A percentile compares a stretch with the other conserved stretches of the same genome.
These are phyloP conservation scores for Pseudorectes ferrugineus DNA, from an alignment of 2,113 vertebrate genomes.

Conservation along the genomic window DNA sequence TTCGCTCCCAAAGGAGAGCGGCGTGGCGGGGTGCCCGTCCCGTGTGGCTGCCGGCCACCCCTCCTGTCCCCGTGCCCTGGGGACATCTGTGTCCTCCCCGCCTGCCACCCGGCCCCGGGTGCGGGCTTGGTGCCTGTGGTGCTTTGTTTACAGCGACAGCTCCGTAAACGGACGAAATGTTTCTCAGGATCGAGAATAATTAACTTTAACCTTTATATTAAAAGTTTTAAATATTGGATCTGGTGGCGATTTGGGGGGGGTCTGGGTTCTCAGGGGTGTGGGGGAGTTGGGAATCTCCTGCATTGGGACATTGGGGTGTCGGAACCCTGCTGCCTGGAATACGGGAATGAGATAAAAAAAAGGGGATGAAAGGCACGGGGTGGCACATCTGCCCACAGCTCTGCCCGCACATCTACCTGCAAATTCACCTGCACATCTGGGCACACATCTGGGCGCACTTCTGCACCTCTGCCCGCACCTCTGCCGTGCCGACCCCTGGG, in stretches of 20 bases:
- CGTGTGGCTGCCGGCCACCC: not conserved
- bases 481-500: too few species aligned
- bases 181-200: conserved; percentile 69
- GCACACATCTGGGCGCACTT: not conserved
- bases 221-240: conserved; percentile 30
- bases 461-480: not conserved
- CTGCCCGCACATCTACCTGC: not conserved
- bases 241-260: not conserved
- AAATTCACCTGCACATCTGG: not conserved
- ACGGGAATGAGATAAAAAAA: not conserved
- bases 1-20: conserved; percentile 76
- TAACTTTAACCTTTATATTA: conserved; percentile 61
- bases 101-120: not conserved
- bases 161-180: conserved; percentile 55
- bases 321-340: not conserved
- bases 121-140: conserved; percentile 48
- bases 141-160: conserved; percentile 67
- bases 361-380: not conserved
- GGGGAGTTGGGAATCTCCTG: not conserved
- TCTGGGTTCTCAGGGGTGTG: accelerated
- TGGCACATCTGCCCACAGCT: not conserved
- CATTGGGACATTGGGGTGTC: not conserved
- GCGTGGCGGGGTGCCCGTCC: not conserved
- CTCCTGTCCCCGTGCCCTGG: not conserved
- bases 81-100: not conserved